Evolutionary conservation across 1,140 invertebrate genomes (phyloP), one percentile per base, ranked within the genome.

Genomic region (Drosophila subobscura): DNA sequence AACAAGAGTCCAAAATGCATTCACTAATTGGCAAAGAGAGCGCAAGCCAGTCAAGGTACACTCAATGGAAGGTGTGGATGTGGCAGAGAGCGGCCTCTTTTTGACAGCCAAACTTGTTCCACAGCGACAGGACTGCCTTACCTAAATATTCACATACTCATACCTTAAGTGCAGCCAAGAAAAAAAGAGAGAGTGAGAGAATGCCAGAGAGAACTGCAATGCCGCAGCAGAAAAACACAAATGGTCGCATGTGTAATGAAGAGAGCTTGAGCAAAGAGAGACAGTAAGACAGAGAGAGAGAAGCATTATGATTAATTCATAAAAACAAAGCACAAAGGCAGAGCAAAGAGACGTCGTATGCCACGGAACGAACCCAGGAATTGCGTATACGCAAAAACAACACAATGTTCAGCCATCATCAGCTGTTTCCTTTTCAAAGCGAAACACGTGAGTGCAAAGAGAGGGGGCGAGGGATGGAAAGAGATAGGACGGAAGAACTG

Each of bases 291-390:
- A 20, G 16, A 20, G 49, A 68, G 61, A 61, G 55, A 45, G 41
- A 46, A 45, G 64, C 57, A 75, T 47, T 61, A 63, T 63, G 61
- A 76, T 79, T 84, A 85, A 84, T 84, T 84, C 79, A 84, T 84
- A 66, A 84, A 84, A 79, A 51, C 58, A 84, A 84, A 79, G 55
- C 58, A 64, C 61, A 72, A 55, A 57, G 1, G 23, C 33, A 46
- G n/a, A 37, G 22, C 23, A 23, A 25, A 33, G 23, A 64, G 52
- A 14, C 8, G 6, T 8, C 20, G 42, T 20, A 23, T 58, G 10
- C 33, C 33, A 27, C 44, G 40, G 47, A 67, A 67, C 20, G 25
- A 55, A 55, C 33, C 33, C 51, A 68, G 50, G 68, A 68, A 56
- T 68, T 56, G 64, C 66, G 66, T 70, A 70, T 68, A 68, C 64